Evolutionary conservation across 2,113 vertebrate species (phyloP).

Genomic region (Hemiprocne comata): DNA sequence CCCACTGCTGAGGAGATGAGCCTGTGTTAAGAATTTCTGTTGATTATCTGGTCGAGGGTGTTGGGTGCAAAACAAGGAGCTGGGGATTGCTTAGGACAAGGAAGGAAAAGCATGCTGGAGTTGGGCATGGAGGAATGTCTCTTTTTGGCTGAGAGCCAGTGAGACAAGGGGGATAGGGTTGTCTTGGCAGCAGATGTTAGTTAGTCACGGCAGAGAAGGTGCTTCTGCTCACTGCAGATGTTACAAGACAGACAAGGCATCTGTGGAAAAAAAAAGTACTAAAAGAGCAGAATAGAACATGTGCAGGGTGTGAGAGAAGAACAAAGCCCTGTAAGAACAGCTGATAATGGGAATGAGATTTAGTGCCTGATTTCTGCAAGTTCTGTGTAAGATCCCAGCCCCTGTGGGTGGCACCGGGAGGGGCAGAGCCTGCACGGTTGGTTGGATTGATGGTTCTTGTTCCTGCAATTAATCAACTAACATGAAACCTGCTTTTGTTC

Average conservation of each 20-base stretch:
- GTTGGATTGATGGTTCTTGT: not conserved
- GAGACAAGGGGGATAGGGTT: not conserved
- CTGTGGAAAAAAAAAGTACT: accelerated
- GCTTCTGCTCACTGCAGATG: accelerated
- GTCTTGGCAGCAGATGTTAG: not conserved
- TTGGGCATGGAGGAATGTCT: not conserved
- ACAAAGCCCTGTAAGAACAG: not conserved
- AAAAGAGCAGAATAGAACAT: not conserved
- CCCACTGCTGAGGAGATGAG: not conserved
- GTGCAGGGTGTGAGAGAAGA: not conserved
- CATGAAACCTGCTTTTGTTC: not conserved
- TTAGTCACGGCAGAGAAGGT: accelerated
- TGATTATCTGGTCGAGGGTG: accelerated
- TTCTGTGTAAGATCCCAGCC: not conserved
- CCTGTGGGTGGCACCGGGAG: accelerated
- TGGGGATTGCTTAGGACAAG: not conserved
- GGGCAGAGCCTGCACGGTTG: not conserved
- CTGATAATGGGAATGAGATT: accelerated
- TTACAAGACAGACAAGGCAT: too few relatives aligned
- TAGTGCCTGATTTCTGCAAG: not conserved
- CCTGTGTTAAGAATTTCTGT: not conserved
- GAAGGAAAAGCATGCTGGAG: accelerated
- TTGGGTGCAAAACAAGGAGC: accelerated
- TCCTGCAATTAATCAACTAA: not conserved
- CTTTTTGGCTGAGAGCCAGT: not conserved